phyloP scores from a whole-genome alignment of 2,888 invertebrate species.

The Sericinus montela region DNA sequence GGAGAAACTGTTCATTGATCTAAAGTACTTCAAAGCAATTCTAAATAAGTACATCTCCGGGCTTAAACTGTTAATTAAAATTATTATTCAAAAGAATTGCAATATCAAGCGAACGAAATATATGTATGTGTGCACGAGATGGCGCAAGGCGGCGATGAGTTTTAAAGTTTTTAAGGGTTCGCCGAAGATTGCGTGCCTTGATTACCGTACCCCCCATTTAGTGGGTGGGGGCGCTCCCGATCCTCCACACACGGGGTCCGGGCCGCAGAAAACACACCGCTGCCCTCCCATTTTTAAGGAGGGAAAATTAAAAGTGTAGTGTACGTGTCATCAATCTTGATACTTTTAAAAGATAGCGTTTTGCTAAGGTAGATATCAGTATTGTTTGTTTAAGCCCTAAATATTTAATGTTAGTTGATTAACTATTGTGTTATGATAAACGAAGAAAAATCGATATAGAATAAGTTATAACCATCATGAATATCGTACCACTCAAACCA shows the following conservation, averaged over 20 bases:
- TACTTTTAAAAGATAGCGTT: conserved; percentile 50
- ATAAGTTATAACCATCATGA: no score
- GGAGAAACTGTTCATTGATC: no score
- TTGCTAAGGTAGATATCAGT: no score
- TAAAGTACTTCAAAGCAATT: conserved; percentile 5
- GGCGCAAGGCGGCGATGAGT: conserved; percentile 70
- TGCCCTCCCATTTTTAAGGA: conserved; percentile 77
- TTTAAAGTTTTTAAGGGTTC: conserved; percentile 82
- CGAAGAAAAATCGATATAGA: no score
- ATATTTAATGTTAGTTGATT: no score
- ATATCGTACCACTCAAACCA: no score
- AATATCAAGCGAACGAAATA: conserved; percentile 12
- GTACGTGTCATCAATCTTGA: conserved; percentile 42
- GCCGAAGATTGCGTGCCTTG: conserved; percentile 83
- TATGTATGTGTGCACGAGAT: conserved; percentile 31
- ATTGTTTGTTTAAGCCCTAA: no score
- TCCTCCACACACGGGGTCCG: conserved; percentile 53
- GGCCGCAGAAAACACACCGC: conserved; percentile 60
- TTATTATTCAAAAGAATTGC: conserved; percentile 12
- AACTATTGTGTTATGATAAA: no score
- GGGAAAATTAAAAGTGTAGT: conserved; percentile 77
- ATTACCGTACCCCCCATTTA: conserved; percentile 62
- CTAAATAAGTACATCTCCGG: neutral
- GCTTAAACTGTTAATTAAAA: conserved; percentile 4
- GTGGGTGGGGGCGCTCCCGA: conserved; percentile 31